phyloP scores from a whole-genome alignment of 23 tunicate genomes.

The Pegea sp. region DNA sequence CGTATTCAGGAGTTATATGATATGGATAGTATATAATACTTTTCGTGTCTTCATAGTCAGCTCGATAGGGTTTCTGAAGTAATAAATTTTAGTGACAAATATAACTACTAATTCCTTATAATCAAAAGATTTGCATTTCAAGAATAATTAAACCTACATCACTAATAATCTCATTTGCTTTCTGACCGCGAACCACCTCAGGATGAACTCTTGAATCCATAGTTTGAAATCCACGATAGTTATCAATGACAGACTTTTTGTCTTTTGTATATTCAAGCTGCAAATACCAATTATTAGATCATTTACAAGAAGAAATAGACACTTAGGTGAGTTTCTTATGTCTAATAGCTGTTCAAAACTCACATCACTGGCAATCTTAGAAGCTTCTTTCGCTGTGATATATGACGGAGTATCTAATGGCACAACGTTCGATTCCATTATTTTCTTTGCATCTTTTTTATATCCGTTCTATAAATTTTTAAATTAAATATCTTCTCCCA shows the following conservation, averaged over 20 bases:
- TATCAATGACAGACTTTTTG: slow-evolving; percentile 58
- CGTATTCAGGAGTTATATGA: slow-evolving; percentile 93
- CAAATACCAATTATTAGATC: too few species aligned
- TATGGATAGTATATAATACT: slow-evolving; percentile 73
- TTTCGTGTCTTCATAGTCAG: slow-evolving; percentile 58
- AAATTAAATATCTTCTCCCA: too few species aligned
- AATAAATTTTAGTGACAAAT: too few species aligned
- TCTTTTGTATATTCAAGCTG: slow-evolving; percentile 61
- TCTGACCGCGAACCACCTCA: slow-evolving; percentile 78
- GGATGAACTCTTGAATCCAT: slow-evolving; percentile 96
- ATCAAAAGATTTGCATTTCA: too few species aligned
- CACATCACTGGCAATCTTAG: slow-evolving; percentile 81
- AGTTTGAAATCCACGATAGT: slow-evolving; percentile 79
- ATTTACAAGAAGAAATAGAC: background rate
- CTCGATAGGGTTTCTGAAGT: slow-evolving; percentile 68
- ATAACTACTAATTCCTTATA: too few species aligned
- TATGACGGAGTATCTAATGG: slow-evolving; percentile 83
- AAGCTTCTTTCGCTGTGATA: slow-evolving; percentile 50
- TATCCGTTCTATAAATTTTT: slow-evolving; percentile 46
- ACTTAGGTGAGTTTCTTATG: background rate
- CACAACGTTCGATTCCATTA: slow-evolving; percentile 54
- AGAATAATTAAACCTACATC: slow-evolving; percentile 42
- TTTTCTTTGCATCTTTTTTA: slow-evolving; percentile 58
- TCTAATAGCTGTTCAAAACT: slow-evolving; percentile 5
- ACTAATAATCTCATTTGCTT: slow-evolving; percentile 65